These are phyloP conservation scores for Drosophila pruinosa DNA, from an alignment of 1,140 invertebrate species.

Conservation along the genomic window DNA sequence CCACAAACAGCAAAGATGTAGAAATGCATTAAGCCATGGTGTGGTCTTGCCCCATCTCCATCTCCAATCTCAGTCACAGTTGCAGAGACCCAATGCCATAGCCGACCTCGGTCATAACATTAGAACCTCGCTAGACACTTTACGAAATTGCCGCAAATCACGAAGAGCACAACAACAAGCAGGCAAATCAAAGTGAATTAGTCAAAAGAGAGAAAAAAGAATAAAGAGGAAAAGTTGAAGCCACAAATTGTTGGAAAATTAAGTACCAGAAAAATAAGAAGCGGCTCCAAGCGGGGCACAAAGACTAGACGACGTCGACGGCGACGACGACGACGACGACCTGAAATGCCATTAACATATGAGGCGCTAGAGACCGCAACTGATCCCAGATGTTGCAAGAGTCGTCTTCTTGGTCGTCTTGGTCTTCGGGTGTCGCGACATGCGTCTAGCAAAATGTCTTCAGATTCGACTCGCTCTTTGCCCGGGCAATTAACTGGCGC, in stretches of 20 bases:
- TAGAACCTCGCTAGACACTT: constrained; percentile 81
- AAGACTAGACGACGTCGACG: not conserved
- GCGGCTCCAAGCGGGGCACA: constrained; percentile 3
- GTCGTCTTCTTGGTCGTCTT: not conserved
- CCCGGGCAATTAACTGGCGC: constrained; percentile 70
- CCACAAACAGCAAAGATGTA: constrained; percentile 25
- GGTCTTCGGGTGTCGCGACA: constrained; percentile 44
- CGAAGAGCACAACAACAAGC: constrained; percentile 19
- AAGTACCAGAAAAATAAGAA: constrained; percentile 49
- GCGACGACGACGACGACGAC: not conserved
- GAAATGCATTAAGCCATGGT: constrained; percentile 65
- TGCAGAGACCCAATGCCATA: not conserved
- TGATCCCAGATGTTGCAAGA: constrained; percentile 48
- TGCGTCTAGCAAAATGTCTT: constrained; percentile 39
- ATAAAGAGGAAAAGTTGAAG: constrained; percentile 32
- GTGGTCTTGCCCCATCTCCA: constrained; percentile 32
- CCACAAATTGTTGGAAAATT: constrained; percentile 63
- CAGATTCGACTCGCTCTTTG: constrained; percentile 36
- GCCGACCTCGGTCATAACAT: constrained; percentile 63
- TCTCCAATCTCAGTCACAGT: not conserved
- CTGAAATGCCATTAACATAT: constrained; percentile 63
- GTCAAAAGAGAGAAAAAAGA: too few species aligned
- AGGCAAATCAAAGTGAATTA: constrained; percentile 69
- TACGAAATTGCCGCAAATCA: constrained; percentile 78
- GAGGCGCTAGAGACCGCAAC: constrained; percentile 32